Evolutionary conservation across 2,888 invertebrate genomes (phyloP), one percentile per base, ranked within the genome.

Genomic region (Epistrophe grossulariae): DNA sequence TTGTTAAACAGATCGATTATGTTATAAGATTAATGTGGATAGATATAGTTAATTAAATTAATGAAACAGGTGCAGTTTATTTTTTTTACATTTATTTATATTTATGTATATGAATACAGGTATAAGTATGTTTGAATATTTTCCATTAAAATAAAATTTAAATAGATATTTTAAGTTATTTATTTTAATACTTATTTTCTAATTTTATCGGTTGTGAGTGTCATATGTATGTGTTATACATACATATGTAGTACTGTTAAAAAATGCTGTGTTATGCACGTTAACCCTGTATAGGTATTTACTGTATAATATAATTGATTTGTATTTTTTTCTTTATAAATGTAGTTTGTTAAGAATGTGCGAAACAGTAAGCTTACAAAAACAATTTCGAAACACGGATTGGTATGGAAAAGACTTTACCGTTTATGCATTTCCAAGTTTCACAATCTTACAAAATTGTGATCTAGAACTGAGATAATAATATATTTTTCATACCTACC

Each of bases 241-340:
- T 59, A 24, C 28, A 70, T 80, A n/a, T 73, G 59, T 45, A 50
- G 35, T 72, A 35, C 43, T 19, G 15, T 55, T 43, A 13, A 40
- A 55, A 77, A 81, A 81, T 81, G 77, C 28, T 70, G 43, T 48
- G 59, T 59, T 64, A 78, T 78, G 50, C 45, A 66, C 38, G 43
- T 52, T 52, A 66, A 80, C 80, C 84, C 84, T 84, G 84, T 84
- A 66, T 84, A 62, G 35, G 66, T 48, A 13, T 19, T n/a, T n/a
- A 70, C 40, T 71, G 31, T 79, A 52, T 40, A 50, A 52, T 40
- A 50, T 70, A 82, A 82, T 82, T 78, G 72, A 82, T 78, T 82
- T 78, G 31, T 45, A 9, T 24, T 19, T 19, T 7, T 19, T 19
- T 19, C 11, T 19, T 19, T 38, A 9, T 9, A 68, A 24, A 31